These are phyloP conservation scores for Hemicordylus capensis DNA, from an alignment of 2,113 vertebrate genomes.

Conservation along the genomic window DNA sequence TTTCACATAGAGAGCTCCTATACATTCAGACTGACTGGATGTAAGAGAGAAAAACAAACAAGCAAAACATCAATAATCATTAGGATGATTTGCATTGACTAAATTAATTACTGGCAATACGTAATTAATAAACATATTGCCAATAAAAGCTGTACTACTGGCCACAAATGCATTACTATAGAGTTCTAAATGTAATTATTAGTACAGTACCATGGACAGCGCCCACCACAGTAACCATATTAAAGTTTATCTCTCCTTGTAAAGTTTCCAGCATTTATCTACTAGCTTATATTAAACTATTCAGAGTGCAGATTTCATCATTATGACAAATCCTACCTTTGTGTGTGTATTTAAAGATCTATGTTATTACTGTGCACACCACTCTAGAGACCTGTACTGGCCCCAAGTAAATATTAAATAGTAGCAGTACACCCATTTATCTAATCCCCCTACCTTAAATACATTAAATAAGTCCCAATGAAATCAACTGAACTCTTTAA, in stretches of 20 bases:
- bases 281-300: neutral
- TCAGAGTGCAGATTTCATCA: neutral
- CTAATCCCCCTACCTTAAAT: neutral
- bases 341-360: neutral
- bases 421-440: neutral
- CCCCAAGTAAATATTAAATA: neutral
- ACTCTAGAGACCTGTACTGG: neutral
- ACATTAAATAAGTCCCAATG: neutral
- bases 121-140: neutral
- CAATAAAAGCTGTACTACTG: neutral
- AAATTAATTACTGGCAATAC: no score
- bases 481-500: neutral
- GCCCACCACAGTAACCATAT: neutral
- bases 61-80: no score
- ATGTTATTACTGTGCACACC: neutral
- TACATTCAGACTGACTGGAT: no score
- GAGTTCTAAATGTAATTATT: conserved; percentile 18
- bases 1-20: no score
- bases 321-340: neutral
- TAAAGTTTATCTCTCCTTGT: neutral
- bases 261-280: neutral
- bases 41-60: no score
- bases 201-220: neutral
- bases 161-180: no score
- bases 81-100: no score